A percentile compares a stretch with the other conserved stretches of the same genome.
phyloP scores from a whole-genome alignment of 2,113 vertebrate genomes.

The Hyperoodon ampullatus region DNA sequence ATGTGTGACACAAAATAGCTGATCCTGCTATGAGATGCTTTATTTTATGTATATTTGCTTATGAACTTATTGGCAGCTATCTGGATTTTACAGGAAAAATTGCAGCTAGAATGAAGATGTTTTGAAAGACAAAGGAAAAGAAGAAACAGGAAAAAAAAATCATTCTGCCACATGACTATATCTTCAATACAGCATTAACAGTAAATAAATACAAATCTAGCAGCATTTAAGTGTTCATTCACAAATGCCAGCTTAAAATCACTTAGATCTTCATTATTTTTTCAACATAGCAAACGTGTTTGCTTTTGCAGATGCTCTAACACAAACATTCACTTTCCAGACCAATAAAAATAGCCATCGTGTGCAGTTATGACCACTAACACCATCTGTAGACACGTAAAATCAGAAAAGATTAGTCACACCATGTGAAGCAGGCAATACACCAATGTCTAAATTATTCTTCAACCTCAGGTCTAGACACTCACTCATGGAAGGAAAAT shows the following conservation, averaged over 20 bases:
- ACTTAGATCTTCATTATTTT: conserved; percentile 77
- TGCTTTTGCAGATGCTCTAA: conserved; percentile 72
- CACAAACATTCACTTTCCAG: conserved; percentile 61
- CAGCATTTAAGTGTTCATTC: conserved; percentile 44
- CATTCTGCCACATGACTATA: neutral
- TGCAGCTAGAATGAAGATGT: neutral
- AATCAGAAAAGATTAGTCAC: conserved; percentile 64
- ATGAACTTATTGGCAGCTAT: neutral
- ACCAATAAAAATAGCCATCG: conserved; percentile 71
- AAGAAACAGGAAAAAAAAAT: neutral
- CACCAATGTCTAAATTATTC: conserved; percentile 50
- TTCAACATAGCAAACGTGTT: conserved; percentile 64
- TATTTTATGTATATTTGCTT: conserved; percentile 33
- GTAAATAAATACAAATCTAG: conserved; percentile 65
- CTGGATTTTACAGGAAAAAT: conserved; percentile 37
- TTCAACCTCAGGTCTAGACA: conserved; percentile 30
- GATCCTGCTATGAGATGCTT: neutral
- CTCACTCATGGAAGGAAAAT: neutral
- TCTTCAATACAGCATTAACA: conserved; percentile 68
- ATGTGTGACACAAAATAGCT: conserved; percentile 26
- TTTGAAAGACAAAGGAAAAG: conserved; percentile 61
- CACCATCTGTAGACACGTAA: conserved; percentile 64
- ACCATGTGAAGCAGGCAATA: conserved; percentile 9
- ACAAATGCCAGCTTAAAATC: conserved; percentile 70
- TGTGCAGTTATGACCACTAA: conserved; percentile 74